phyloP scores from a whole-genome alignment of 92 coral and sea anemone species.

The Virgularia gustaviana region DNA sequence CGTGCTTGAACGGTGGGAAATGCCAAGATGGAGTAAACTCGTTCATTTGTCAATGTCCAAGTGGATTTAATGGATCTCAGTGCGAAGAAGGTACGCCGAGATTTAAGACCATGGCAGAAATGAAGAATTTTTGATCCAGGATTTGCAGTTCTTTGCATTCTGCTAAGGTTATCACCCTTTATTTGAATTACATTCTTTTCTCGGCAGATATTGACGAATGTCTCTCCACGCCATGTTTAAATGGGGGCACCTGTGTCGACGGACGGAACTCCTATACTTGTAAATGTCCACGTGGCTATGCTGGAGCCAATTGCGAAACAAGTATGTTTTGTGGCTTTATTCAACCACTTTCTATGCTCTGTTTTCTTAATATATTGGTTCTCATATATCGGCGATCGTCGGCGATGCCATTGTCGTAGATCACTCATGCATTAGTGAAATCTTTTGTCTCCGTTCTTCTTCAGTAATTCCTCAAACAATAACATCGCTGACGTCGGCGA shows the following conservation, averaged over 20 bases:
- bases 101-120: neutral
- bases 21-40: constrained; percentile 16
- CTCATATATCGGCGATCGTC: too few relatives aligned
- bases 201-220: constrained; percentile 28
- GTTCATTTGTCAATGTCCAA: neutral
- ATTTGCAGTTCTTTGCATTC: neutral
- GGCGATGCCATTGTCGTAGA: too few relatives aligned
- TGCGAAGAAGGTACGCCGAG: constrained; percentile 19
- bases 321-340: constrained; percentile 13
- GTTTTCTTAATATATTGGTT: too few relatives aligned
- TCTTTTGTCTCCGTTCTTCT: too few relatives aligned
- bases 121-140: neutral
- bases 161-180: neutral
- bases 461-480: too few relatives aligned
- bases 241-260: constrained; percentile 30
- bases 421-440: too few relatives aligned
- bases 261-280: constrained; percentile 21
- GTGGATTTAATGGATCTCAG: constrained; percentile 14
- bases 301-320: constrained; percentile 28
- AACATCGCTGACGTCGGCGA: too few relatives aligned
- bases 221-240: constrained; percentile 18
- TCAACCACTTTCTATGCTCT: neutral
- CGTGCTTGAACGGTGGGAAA: constrained; percentile 21
- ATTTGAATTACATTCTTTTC: neutral
- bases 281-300: constrained; percentile 28